phyloP scores from a whole-genome alignment of 2,797 vertebrate species.

The Leucoraja ocellata region DNA sequence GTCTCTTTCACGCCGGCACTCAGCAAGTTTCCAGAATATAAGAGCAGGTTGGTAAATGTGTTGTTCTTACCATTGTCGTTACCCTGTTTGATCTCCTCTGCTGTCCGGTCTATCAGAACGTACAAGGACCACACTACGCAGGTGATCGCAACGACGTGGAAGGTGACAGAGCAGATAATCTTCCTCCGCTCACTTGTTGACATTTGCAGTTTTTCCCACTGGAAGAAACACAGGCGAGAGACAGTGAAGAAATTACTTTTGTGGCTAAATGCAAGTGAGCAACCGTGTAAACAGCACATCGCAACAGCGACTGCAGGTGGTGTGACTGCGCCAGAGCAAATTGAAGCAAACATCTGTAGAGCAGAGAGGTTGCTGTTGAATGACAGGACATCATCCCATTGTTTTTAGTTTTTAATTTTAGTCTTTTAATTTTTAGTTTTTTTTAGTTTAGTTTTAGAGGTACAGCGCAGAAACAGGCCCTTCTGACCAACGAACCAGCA shows the following conservation, averaged over 20 bases:
- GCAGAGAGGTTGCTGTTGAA: neutral
- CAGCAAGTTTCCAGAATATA: neutral
- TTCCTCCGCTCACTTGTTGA: conserved; percentile 81
- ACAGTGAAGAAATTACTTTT: neutral
- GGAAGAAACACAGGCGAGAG: conserved; percentile 40
- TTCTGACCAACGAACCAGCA: no score
- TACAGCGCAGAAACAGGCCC: no score
- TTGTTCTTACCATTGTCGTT: conserved; percentile 67
- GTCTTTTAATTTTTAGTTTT: no score
- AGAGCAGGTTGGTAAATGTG: neutral
- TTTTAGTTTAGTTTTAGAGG: no score
- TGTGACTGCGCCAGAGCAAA: neutral
- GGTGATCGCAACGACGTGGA: conserved; percentile 83
- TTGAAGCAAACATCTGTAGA: neutral
- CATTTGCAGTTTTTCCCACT: conserved; percentile 98
- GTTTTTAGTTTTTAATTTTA: no score
- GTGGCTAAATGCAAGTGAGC: neutral
- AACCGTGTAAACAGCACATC: no score
- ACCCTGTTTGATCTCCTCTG: conserved; percentile 84
- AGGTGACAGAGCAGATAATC: conserved; percentile 87
- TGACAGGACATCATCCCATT: neutral
- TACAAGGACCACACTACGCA: conserved; percentile 91
- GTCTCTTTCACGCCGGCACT: neutral
- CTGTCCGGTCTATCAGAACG: conserved; percentile 76
- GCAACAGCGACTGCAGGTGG: neutral